These are phyloP conservation scores for Falco rusticolus DNA, from an alignment of 2,797 vertebrate genomes.

Conservation along the genomic window DNA sequence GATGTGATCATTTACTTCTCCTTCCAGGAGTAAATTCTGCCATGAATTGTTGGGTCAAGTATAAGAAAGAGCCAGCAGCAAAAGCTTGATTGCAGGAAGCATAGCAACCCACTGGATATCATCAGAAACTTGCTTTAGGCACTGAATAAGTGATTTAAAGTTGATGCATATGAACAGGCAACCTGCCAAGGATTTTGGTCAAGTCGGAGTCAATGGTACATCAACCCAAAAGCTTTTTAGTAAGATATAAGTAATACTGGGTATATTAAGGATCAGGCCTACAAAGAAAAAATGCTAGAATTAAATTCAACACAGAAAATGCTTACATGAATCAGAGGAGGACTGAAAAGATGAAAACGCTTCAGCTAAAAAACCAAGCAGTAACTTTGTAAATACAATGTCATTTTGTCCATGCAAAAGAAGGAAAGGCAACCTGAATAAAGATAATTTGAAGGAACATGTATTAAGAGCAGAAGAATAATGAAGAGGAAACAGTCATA, in stretches of 20 bases:
- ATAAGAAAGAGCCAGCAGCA: neutral
- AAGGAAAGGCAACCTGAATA: neutral
- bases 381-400: neutral
- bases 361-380: neutral
- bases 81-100: neutral
- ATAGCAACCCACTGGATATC: neutral
- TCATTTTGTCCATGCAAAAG: neutral
- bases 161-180: neutral
- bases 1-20: neutral
- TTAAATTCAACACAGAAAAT: neutral
- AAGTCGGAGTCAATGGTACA: neutral
- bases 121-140: neutral
- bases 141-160: neutral
- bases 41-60: neutral
- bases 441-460: neutral
- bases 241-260: neutral
- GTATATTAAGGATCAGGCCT: neutral
- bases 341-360: neutral
- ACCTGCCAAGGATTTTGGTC: neutral
- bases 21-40: neutral
- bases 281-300: neutral
- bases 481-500: neutral
- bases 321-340: neutral
- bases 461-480: neutral
- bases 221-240: neutral